Conservation (phyloP, 2,113 vertebrate species). For the Hydrochoerus hydrochaeris region DNA sequence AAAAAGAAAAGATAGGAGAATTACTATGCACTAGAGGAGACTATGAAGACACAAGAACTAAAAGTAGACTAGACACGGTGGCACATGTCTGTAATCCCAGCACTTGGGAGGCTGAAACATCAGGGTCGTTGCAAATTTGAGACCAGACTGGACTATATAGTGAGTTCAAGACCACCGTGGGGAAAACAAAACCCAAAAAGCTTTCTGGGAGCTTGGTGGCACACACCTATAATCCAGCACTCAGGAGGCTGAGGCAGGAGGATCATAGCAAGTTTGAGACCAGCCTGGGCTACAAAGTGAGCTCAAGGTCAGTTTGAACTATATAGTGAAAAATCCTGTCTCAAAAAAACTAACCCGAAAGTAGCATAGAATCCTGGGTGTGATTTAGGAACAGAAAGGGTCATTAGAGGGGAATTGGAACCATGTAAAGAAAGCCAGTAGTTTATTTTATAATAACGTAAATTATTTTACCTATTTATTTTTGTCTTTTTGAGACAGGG, state of each 20-base stretch:
- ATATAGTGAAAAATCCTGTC: no score
- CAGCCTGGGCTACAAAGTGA: no score
- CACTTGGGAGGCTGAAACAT: not conserved
- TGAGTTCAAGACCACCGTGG: not conserved
- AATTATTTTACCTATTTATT: no score
- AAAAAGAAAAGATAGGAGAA: not conserved
- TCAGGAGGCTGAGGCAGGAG: no score
- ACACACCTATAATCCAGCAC: no score
- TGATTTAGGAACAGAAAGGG: not conserved
- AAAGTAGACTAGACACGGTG: not conserved
- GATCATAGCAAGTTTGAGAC: no score
- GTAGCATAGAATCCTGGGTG: not conserved
- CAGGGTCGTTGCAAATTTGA: not conserved
- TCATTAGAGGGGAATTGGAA: not conserved
- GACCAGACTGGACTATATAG: not conserved
- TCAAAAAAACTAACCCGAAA: not conserved
- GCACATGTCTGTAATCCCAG: not conserved
- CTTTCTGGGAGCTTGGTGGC: no score
- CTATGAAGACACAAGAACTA: not conserved
- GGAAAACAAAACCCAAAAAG: not conserved
- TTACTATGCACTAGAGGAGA: not conserved
- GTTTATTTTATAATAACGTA: no score
- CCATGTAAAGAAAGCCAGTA: not conserved
- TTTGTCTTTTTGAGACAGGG: no score
- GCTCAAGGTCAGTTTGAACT: no score